These are phyloP conservation scores for Phaonia tiefii DNA, from an alignment of 2,888 invertebrate species.

Conservation along the genomic window DNA sequence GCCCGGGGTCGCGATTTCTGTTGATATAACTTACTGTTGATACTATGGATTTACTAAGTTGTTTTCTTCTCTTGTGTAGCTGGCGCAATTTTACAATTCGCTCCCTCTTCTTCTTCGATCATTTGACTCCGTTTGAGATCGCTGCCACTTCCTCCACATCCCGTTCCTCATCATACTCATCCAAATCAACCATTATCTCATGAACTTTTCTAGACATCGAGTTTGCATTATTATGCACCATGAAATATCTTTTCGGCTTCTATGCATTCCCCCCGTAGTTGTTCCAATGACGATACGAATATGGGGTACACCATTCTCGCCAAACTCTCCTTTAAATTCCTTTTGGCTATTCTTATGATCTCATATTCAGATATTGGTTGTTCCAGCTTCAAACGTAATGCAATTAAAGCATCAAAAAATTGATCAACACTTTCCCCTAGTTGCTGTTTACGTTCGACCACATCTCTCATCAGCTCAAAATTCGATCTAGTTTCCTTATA, in stretches of 20 bases:
- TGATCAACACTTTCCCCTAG: neutral
- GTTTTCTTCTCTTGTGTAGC: too few species aligned
- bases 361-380: constrained; percentile 24
- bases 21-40: too few species aligned
- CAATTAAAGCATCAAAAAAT: constrained; percentile 6
- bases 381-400: neutral
- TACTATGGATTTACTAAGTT: too few species aligned
- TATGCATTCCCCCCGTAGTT: constrained; percentile 19
- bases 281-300: constrained; percentile 10
- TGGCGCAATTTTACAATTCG: too few species aligned
- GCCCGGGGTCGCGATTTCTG: too few species aligned
- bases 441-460: too few species aligned
- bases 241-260: constrained; percentile 3
- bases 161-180: neutral
- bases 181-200: neutral
- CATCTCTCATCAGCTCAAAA: neutral
- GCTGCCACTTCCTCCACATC: neutral
- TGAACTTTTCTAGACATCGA: neutral
- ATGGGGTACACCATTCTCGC: constrained; percentile 9
- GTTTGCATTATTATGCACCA: neutral
- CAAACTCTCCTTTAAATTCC: neutral
- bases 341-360: constrained; percentile 3
- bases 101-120: too few species aligned
- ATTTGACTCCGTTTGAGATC: neutral
- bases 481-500: neutral